Evolutionary conservation across 2,113 vertebrate species (phyloP).

Genomic region (Perca fluviatilis): DNA sequence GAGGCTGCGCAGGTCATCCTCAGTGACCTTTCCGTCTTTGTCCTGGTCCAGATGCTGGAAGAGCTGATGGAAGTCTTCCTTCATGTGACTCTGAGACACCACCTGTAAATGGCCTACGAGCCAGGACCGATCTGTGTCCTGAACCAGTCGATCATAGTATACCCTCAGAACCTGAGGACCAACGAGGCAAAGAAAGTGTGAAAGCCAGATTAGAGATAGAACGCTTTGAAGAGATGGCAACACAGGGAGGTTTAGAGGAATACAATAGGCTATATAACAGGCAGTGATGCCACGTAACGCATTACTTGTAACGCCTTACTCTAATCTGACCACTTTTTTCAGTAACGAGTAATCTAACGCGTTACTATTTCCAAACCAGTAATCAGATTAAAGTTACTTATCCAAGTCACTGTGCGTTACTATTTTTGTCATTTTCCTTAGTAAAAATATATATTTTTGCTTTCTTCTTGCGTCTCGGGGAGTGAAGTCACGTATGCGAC

Average conservation of each 20-base stretch:
- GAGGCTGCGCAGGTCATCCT: slow-evolving; percentile 92
- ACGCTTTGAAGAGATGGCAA: background rate
- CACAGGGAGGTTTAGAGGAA: background rate
- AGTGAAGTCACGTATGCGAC: too few relatives aligned
- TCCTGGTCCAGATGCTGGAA: slow-evolving; percentile 88
- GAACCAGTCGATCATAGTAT: slow-evolving; percentile 92
- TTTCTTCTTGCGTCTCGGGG: too few relatives aligned
- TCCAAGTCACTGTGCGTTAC: too few relatives aligned
- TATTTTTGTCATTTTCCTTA: too few relatives aligned
- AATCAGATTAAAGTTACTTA: too few relatives aligned
- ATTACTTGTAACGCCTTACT: too few relatives aligned
- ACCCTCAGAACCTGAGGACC: slow-evolving; percentile 89
- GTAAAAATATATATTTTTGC: too few relatives aligned
- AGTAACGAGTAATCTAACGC: too few relatives aligned
- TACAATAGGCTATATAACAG: background rate
- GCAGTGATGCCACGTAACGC: too few relatives aligned
- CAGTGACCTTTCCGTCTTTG: slow-evolving; percentile 86
- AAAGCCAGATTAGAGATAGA: background rate
- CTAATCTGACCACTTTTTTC: too few relatives aligned
- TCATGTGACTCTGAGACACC: slow-evolving; percentile 80
- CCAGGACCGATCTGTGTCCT: slow-evolving; percentile 88
- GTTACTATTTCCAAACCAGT: too few relatives aligned
- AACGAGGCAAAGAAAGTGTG: background rate
- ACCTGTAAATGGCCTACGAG: slow-evolving; percentile 86
- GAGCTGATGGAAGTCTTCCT: slow-evolving; percentile 89